A percentile compares a stretch with the other conserved stretches of the same genome.
phyloP scores from a whole-genome alignment of 2,113 vertebrate species.

The Pteropus alecto region DNA sequence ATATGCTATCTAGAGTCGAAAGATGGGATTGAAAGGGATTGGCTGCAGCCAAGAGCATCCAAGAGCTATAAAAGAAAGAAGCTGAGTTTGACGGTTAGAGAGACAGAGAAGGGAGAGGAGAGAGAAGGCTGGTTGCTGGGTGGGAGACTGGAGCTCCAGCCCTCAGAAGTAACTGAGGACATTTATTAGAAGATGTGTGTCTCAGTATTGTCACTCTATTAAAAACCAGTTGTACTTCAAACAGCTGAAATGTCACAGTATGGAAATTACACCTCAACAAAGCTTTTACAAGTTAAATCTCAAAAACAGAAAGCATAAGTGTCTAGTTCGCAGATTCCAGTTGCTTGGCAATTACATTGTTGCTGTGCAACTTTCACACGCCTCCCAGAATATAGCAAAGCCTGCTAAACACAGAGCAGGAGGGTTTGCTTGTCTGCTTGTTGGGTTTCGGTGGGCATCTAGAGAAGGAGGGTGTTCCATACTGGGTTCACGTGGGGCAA shows the following conservation, averaged over 20 bases:
- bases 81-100: background rate
- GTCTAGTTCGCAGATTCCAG: background rate
- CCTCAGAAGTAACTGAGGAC: background rate
- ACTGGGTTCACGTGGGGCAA: background rate
- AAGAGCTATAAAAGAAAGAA: background rate
- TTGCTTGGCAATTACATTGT: background rate
- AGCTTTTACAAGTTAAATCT: background rate
- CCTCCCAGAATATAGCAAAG: background rate
- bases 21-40: background rate
- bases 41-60: background rate
- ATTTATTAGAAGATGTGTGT: background rate
- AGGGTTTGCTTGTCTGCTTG: too few relatives aligned
- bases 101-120: background rate
- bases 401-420: too few relatives aligned
- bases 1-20: background rate
- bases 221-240: background rate
- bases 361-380: background rate
- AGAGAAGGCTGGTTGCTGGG: rapidly evolving
- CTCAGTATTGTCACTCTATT: rapidly evolving
- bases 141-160: too few relatives aligned
- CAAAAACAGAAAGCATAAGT: background rate
- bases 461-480: background rate
- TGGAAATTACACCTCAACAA: background rate
- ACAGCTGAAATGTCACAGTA: background rate
- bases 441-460: background rate